Evolutionary conservation across 1,140 invertebrate species (phyloP).

Genomic region (Batillaria attramentaria): DNA sequence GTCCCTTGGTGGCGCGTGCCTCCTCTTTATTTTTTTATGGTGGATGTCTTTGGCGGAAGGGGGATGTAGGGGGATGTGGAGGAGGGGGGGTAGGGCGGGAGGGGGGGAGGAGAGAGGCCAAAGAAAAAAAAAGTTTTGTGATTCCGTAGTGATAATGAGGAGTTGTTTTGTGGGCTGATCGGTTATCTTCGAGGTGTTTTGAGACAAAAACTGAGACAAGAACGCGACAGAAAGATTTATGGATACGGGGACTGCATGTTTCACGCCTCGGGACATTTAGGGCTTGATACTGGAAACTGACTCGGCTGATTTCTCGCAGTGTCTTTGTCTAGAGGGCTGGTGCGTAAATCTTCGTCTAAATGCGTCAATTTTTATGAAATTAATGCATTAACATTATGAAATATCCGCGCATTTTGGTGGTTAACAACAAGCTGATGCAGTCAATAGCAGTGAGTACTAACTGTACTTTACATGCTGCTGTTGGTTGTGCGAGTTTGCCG

Average conservation of each 20-base stretch:
- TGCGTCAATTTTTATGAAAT: too few species aligned
- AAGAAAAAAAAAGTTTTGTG: background rate
- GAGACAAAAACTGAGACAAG: background rate
- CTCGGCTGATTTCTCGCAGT: too few species aligned
- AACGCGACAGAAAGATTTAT: background rate
- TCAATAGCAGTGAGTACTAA: too few species aligned
- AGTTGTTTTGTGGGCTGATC: background rate
- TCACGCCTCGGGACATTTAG: too few species aligned
- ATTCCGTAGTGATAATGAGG: background rate
- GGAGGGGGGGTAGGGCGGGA: background rate
- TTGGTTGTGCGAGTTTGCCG: too few species aligned
- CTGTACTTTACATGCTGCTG: too few species aligned
- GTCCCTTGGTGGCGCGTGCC: background rate
- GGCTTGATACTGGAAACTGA: too few species aligned
- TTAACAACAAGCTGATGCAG: too few species aligned
- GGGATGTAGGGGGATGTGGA: background rate
- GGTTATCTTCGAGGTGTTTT: background rate
- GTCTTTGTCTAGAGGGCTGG: too few species aligned
- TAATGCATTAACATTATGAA: too few species aligned
- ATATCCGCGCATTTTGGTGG: too few species aligned
- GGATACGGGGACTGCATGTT: background rate
- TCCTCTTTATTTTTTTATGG: background rate
- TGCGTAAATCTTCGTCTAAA: too few species aligned
- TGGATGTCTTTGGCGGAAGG: background rate
- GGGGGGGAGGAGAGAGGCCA: background rate